Percentiles rank a stretch among this genome's conserved stretches.
Evolutionary conservation across 2,113 vertebrate genomes (phyloP).

Genomic region (Heterocephalus glaber): DNA sequence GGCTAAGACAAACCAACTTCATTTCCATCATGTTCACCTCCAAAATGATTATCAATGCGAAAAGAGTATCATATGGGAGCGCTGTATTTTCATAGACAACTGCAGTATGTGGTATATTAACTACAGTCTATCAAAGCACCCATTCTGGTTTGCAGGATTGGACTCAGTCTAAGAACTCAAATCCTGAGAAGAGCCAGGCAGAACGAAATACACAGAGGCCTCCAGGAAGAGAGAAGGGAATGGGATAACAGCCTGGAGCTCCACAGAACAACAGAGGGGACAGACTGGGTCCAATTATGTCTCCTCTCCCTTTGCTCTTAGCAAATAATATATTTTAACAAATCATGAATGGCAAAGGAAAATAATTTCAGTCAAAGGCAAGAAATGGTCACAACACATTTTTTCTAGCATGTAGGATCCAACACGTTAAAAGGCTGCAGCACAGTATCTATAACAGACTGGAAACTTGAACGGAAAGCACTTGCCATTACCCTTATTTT

Average conservation of each 20-base stretch:
- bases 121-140: not conserved
- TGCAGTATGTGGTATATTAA: accelerated
- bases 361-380: not conserved
- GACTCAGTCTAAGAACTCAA: not conserved
- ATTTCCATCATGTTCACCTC: not conserved
- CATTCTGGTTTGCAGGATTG: not conserved
- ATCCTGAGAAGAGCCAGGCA: not conserved
- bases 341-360: not conserved
- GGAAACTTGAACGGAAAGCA: not conserved
- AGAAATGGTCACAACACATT: not conserved
- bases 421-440: not conserved
- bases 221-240: not conserved
- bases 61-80: not conserved
- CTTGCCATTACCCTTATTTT: not conserved
- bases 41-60: not conserved
- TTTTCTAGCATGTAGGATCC: not conserved
- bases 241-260: too few species aligned
- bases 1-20: not conserved
- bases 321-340: not conserved
- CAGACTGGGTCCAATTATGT: not conserved
- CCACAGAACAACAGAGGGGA: not conserved
- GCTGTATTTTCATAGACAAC: not conserved
- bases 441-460: not conserved
- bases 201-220: not conserved
- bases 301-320: not conserved